These are phyloP conservation scores for Suricata suricatta DNA, from an alignment of 2,113 vertebrate genomes.

Conservation along the genomic window DNA sequence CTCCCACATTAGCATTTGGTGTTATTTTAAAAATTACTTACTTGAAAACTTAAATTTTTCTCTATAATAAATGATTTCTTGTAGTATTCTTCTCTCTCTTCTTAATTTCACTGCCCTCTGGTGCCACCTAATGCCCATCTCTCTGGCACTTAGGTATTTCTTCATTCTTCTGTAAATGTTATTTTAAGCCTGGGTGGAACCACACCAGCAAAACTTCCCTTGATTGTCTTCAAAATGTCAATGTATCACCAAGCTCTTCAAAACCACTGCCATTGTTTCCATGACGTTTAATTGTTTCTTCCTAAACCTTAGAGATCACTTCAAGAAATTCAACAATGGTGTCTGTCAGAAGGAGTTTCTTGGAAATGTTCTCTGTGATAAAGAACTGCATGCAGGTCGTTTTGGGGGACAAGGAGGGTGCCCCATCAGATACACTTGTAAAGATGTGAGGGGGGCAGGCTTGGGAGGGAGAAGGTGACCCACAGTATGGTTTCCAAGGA, in stretches of 20 bases:
- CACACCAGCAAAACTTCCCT: constrained; percentile 55
- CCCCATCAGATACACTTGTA: neutral
- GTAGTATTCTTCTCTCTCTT: neutral
- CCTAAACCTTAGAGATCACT: neutral
- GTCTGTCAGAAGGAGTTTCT: neutral
- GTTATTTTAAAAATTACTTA: neutral
- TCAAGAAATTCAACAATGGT: neutral
- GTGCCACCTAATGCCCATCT: constrained; percentile 60
- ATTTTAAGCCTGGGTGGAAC: constrained; percentile 26
- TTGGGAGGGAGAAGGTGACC: neutral
- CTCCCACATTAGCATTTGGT: neutral
- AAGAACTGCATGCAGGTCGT: neutral
- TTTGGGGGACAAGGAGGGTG: neutral
- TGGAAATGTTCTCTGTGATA: neutral
- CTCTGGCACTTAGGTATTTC: neutral
- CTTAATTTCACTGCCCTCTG: constrained; percentile 61
- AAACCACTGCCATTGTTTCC: constrained; percentile 37
- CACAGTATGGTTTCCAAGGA: too few species aligned
- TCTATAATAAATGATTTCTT: neutral
- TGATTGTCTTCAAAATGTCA: constrained; percentile 49
- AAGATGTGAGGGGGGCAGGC: neutral
- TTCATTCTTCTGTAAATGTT: neutral
- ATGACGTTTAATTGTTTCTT: constrained; percentile 39
- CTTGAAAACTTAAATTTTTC: neutral
- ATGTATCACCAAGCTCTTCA: constrained; percentile 4